Base-by-base conservation (phyloP, 2,888 invertebrate genomes). In the Oxycera nigricornis region DNA sequence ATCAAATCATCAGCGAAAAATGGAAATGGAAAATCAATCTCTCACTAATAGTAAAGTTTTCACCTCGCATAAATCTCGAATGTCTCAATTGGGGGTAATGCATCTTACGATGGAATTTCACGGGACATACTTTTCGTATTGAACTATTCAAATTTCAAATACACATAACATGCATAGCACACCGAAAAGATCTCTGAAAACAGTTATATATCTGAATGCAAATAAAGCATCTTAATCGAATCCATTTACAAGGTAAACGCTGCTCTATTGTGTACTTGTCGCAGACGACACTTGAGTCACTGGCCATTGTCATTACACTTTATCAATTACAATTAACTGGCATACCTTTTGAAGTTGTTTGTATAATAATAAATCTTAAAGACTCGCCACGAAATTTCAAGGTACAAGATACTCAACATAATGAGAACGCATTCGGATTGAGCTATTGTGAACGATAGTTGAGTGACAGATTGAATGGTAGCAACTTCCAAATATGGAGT, bases 281-380 rank as follows among this genome's bases (percentile, higher is more conserved):
- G 24, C 24, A 55, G 22, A 24, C 22, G n/a, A 55, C 55, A 22
- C 55, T 55, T 11, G 22, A 55, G 3, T 11, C 17, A 46, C 22
- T 55, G 22, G 17, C 30, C 30, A 59, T 59, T 28, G 59, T 59
- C 28, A 11, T 59, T 59, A 59, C 30, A 59, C 30, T 59, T n/a
- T 59, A 59, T 2, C 59, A 59, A 30, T 59, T 59, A 59, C 59
- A 59, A 28, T 59, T n/a, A 14, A 30, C 30, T 59, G 50, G 14
- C 20, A 55, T 55, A 24, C 14, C 55, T 22, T 22, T 55, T 22
- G 55, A 55, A 2, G 4, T 17, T 55, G 55, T 55, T 55, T 20
- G 55, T 22, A 22, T 22, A 55, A 39, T 39, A 39, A 55, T 55
- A 55, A 55, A 55, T 55, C 24, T 20, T 2, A 55, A 24, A 55